Base-by-base conservation (phyloP, 2,797 vertebrate genomes). In the Liparis tanakae region DNA sequence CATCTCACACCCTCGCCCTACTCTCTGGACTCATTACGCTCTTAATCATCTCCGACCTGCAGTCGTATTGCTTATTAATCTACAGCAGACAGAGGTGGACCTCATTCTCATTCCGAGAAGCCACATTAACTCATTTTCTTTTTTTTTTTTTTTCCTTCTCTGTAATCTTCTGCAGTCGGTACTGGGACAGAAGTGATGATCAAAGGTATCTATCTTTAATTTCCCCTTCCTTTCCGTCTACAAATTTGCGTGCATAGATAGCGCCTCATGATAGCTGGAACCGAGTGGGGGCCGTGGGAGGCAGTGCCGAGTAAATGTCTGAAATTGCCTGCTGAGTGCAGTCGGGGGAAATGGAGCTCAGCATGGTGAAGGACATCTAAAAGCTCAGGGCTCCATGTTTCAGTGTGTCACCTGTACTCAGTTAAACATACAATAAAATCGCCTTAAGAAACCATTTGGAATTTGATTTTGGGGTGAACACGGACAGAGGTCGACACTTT, bases 331-430 rank as follows among this genome's bases (percentile, higher is more conserved):
- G 77, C 87, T 72, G 84, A 59, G 82, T 64, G 9, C 82, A 81
- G 85, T 70, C 1, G 71, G 67, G 60, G 71, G 56, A 80, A 89
- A 86, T 77, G 72, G 75, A 82, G 79, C 81, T 55, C 82, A 79
- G 83, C 67, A 1, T 79, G 79, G 50, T 68, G 78, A 87, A 76
- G 78, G 81, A 85, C 83, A 83, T 83, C 75, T 72, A 55, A 88
- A 80, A 79, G 72, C 71, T 76, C 39, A 18, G 48, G 68, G 70
- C 17, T 14, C 22, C 55, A 15, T 48, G 25, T 53, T 51, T 59
- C 10, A 6, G 53, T 58, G 70, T 59, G 76, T 80, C 39, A 68
- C 65, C 58, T 53, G 43, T 22, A n/a, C 71, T 62, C 43, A 0
- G 63, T 41, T 44, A 54, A 54, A 25, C 62, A 25, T 7, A 56